phyloP scores from a whole-genome alignment of 2,888 invertebrate species.

The Nymphalis urticae region DNA sequence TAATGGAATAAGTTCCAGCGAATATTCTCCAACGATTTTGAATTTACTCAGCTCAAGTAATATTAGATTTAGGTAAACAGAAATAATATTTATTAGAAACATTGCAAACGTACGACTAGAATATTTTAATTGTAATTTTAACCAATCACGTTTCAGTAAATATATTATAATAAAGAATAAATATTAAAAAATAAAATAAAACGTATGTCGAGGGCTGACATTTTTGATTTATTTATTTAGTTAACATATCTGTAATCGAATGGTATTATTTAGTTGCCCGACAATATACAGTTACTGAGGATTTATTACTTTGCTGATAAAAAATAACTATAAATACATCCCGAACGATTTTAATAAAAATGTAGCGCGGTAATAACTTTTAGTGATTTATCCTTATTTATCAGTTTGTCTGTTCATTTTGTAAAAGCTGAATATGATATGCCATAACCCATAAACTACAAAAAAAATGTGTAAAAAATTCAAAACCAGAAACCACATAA shows the following conservation, averaged over 20 bases:
- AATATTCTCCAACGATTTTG: slow-evolving; percentile 38
- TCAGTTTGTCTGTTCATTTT: slow-evolving; percentile 12
- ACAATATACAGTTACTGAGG: slow-evolving; percentile 44
- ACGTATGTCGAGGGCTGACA: neutral
- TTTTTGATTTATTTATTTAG: slow-evolving; percentile 11
- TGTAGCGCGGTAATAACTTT: slow-evolving; percentile 19
- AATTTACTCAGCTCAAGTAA: slow-evolving; percentile 36
- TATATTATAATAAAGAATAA: too few relatives aligned
- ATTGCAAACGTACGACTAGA: neutral
- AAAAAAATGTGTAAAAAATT: neutral
- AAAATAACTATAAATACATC: slow-evolving; percentile 24
- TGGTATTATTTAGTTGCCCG: slow-evolving; percentile 43
- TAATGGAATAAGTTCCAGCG: slow-evolving; percentile 43
- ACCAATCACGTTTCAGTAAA: too few relatives aligned
- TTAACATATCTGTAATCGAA: slow-evolving; percentile 6
- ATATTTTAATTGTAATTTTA: too few relatives aligned
- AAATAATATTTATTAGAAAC: slow-evolving; percentile 34
- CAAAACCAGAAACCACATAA: slow-evolving; percentile 5
- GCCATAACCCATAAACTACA: neutral
- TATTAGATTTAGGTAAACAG: slow-evolving; percentile 39
- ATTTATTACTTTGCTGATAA: slow-evolving; percentile 33
- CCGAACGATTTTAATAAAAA: slow-evolving; percentile 26
- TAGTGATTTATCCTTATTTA: slow-evolving; percentile 29
- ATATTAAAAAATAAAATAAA: too few relatives aligned
- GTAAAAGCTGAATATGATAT: neutral